Conservation (phyloP, 1,140 invertebrate genomes). For the Aphelinus atriplicis region DNA sequence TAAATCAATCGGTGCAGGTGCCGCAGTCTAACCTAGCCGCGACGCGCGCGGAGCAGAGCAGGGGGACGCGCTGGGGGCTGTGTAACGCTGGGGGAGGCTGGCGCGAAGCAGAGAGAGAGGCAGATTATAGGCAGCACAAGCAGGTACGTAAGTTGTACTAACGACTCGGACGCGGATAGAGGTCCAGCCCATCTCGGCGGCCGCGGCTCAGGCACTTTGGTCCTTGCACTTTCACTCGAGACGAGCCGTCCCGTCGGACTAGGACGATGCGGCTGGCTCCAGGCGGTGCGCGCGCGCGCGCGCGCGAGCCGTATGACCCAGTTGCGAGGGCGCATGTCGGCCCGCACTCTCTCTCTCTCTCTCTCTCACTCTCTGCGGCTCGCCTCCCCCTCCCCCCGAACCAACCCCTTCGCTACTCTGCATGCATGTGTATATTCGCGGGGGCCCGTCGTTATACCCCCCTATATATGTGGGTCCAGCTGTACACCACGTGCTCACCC, state of each 20-base stretch:
- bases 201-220: slow-evolving; percentile 33
- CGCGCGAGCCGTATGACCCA: slow-evolving; percentile 50
- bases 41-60: no score
- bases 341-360: neutral
- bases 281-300: slow-evolving; percentile 21
- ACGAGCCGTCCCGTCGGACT: slow-evolving; percentile 58
- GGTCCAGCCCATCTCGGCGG: slow-evolving; percentile 62
- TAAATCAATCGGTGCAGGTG: no score
- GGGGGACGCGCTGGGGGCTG: no score
- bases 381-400: neutral
- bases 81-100: no score
- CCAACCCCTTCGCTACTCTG: neutral
- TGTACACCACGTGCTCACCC: no score
- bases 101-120: no score
- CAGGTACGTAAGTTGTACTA: slow-evolving; percentile 48
- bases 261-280: slow-evolving; percentile 31
- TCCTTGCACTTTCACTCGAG: slow-evolving; percentile 49
- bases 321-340: slow-evolving; percentile 58
- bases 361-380: neutral
- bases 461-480: no score
- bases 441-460: neutral
- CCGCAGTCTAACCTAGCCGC: no score
- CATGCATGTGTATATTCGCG: neutral
- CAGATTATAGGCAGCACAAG: no score
- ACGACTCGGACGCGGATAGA: slow-evolving; percentile 61